Evolutionary conservation across 1,140 invertebrate genomes (phyloP).

Genomic region (Trichomalopsis sarcophagae): DNA sequence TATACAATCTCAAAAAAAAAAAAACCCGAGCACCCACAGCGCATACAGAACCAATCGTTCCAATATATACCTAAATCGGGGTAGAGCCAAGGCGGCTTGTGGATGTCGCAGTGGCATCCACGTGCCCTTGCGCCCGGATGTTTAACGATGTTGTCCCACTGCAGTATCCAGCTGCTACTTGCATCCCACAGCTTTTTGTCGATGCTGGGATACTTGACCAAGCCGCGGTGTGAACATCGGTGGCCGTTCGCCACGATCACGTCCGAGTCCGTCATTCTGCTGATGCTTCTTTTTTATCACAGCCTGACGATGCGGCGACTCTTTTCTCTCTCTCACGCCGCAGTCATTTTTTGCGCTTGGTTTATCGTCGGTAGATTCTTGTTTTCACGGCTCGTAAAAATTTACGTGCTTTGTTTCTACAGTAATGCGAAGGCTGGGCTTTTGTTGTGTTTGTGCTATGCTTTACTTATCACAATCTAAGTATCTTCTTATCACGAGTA

Average conservation of each 20-base stretch:
- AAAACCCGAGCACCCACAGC: no score
- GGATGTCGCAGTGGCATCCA: conserved; percentile 72
- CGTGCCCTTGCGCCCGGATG: conserved; percentile 72
- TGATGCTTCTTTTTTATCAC: conserved; percentile 13
- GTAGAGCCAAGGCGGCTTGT: conserved; percentile 71
- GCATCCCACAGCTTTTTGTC: conserved; percentile 75
- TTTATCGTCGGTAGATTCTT: background rate
- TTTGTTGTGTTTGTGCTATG: no score
- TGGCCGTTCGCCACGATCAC: conserved; percentile 61
- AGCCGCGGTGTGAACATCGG: conserved; percentile 68
- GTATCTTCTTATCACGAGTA: no score
- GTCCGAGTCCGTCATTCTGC: conserved; percentile 61
- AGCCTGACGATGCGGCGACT: background rate
- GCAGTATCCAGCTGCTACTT: conserved; percentile 75
- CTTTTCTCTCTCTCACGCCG: background rate
- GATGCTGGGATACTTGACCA: conserved; percentile 71
- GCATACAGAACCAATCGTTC: background rate
- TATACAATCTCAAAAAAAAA: no score
- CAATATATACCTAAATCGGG: conserved; percentile 67
- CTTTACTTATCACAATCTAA: no score
- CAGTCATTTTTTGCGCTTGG: background rate
- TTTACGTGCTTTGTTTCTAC: no score
- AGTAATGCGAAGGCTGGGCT: no score
- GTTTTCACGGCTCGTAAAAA: no score
- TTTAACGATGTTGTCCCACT: conserved; percentile 77